phyloP scores from a whole-genome alignment of 2,797 vertebrate genomes.

The Knipowitschia caucasica region DNA sequence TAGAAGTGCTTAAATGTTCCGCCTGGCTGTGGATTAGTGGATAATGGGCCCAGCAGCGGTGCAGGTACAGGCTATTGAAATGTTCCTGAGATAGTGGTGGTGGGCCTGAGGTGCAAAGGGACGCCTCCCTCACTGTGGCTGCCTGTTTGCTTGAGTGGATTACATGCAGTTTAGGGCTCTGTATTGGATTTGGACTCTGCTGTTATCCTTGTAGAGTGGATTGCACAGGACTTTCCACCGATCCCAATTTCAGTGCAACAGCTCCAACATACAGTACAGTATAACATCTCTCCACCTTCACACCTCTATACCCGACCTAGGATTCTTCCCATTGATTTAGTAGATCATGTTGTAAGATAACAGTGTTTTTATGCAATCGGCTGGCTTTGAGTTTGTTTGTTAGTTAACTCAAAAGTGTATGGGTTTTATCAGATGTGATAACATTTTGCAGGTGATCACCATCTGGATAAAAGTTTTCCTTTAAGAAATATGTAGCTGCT shows the following conservation, averaged over 20 bases:
- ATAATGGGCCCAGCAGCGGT: constrained; percentile 69
- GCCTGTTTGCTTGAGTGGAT: constrained; percentile 78
- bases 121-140: constrained; percentile 69
- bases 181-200: constrained; percentile 72
- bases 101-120: constrained; percentile 46
- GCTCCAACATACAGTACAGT: too few species aligned
- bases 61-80: constrained; percentile 72
- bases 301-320: background rate
- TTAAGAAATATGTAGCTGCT: too few species aligned
- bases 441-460: too few species aligned
- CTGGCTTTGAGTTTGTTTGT: background rate
- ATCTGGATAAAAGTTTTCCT: too few species aligned
- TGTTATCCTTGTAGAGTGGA: constrained; percentile 72
- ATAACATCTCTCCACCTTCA: constrained; percentile 30
- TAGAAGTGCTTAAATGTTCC: constrained; percentile 67
- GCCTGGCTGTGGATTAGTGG: constrained; percentile 70
- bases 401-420: too few species aligned
- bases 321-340: background rate
- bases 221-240: constrained; percentile 67
- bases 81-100: constrained; percentile 69
- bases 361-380: too few species aligned
- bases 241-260: constrained; percentile 65
- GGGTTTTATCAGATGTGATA: too few species aligned
- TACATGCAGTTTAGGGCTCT: constrained; percentile 76
- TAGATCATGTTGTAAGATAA: background rate